phyloP scores from a whole-genome alignment of 1,140 invertebrate genomes.

The Drosophila teissieri region DNA sequence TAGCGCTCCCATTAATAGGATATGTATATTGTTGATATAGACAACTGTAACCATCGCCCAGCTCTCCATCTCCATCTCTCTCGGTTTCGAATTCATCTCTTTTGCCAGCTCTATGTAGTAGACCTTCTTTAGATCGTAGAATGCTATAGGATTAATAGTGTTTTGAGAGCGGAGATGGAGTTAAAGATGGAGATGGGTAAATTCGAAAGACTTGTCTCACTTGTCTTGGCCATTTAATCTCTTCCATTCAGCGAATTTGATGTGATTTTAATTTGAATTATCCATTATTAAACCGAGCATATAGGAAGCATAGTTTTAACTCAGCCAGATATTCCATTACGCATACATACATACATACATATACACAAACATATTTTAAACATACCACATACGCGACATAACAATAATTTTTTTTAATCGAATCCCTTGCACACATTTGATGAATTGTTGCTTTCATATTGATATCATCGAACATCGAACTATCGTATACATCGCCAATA shows the following conservation, averaged over 20 bases:
- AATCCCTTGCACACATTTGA: conserved; percentile 58
- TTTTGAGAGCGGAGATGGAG: conserved; percentile 3
- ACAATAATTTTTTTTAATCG: conserved; percentile 31
- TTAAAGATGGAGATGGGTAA: background rate
- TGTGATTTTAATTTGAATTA: conserved; percentile 57
- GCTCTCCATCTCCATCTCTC: conserved; percentile 10
- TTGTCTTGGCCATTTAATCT: conserved; percentile 46
- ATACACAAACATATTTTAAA: conserved; percentile 26
- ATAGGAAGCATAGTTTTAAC: conserved; percentile 19
- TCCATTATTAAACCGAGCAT: conserved; percentile 15
- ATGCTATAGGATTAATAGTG: conserved; percentile 17
- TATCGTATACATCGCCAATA: conserved; percentile 35
- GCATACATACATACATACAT: conserved; percentile 21
- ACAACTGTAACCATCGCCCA: conserved; percentile 11
- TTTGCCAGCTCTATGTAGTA: background rate
- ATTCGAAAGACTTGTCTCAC: conserved; percentile 13
- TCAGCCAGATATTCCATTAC: conserved; percentile 41
- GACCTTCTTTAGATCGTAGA: background rate
- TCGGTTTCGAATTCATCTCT: conserved; percentile 2
- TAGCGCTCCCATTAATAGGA: conserved; percentile 21
- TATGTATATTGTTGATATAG: conserved; percentile 39
- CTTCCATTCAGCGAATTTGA: conserved; percentile 53
- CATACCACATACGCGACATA: conserved; percentile 36
- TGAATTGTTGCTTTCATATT: conserved; percentile 79
- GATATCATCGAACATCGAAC: conserved; percentile 70